A percentile compares a stretch with the other conserved stretches of the same genome.
Evolutionary conservation across 2,888 invertebrate species (phyloP).

Genomic region (Acanthoscelides obtectus): DNA sequence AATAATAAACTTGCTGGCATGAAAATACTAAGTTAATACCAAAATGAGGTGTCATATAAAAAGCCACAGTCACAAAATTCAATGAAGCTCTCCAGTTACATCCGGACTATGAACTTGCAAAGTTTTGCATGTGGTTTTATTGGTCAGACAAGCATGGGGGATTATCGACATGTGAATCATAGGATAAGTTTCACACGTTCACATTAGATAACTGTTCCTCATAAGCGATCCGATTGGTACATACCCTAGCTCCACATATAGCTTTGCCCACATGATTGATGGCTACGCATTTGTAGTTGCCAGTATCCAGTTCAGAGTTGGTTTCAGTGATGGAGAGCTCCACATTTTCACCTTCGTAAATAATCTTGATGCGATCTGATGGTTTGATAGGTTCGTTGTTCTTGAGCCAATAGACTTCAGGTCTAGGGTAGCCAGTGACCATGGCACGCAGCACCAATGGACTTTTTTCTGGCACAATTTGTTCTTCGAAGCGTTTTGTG

Average conservation of each 20-base stretch:
- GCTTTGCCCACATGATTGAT: conserved; percentile 84
- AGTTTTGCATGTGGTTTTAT: too few relatives aligned
- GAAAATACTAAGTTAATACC: too few relatives aligned
- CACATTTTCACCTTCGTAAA: conserved; percentile 81
- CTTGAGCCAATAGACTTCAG: conserved; percentile 85
- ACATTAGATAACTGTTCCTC: too few relatives aligned
- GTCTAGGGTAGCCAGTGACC: conserved; percentile 84
- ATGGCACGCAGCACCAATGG: conserved; percentile 73
- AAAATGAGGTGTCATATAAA: too few relatives aligned
- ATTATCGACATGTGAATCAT: too few relatives aligned
- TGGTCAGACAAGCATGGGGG: too few relatives aligned
- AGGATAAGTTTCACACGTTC: too few relatives aligned
- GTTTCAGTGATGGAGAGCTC: conserved; percentile 73
- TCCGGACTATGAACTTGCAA: too few relatives aligned
- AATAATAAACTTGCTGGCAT: too few relatives aligned
- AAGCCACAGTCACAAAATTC: too few relatives aligned
- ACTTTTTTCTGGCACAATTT: conserved; percentile 73
- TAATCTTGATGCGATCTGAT: conserved; percentile 69
- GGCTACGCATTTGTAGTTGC: conserved; percentile 89
- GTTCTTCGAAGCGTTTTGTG: conserved; percentile 81
- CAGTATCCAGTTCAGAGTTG: conserved; percentile 81
- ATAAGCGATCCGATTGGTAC: too few relatives aligned
- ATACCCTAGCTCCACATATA: conserved; percentile 81
- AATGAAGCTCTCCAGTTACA: too few relatives aligned
- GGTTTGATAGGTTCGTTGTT: conserved; percentile 78